Evolutionary conservation across 1,140 invertebrate species (phyloP).

Genomic region (Cyclargus thomasi): DNA sequence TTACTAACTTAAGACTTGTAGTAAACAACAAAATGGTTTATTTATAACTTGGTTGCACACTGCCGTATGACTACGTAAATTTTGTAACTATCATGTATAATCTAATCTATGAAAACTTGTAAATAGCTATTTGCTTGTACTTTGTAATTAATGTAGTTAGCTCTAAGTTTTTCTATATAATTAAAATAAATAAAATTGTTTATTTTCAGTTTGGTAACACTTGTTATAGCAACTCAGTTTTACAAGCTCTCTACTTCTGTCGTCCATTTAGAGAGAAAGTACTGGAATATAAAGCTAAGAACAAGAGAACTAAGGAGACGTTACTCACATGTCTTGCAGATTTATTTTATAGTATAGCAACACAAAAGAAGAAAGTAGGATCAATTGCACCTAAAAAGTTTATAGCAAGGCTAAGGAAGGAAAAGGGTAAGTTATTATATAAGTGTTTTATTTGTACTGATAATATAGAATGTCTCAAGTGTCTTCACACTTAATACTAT

Average conservation of each 20-base stretch:
- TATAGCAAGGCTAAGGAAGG: conserved; percentile 97
- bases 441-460: neutral
- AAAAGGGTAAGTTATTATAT: conserved; percentile 87
- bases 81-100: too few species aligned
- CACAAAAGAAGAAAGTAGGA: conserved; percentile 99
- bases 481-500: too few species aligned
- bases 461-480: too few species aligned
- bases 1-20: too few species aligned
- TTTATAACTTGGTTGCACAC: too few species aligned
- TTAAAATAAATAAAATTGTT: conserved; percentile 18
- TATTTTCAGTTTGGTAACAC: conserved; percentile 98
- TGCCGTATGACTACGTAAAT: too few species aligned
- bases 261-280: conserved; percentile 99
- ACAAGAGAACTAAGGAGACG: conserved; percentile 98
- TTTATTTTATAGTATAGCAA: conserved; percentile 98
- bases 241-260: conserved; percentile 99
- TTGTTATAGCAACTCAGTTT: conserved; percentile 99
- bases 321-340: conserved; percentile 97
- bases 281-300: conserved; percentile 97
- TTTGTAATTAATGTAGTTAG: too few species aligned
- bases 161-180: neutral
- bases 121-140: too few species aligned
- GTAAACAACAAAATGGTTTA: too few species aligned
- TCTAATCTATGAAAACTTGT: too few species aligned
- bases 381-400: conserved; percentile 99